A percentile compares a stretch with the other conserved stretches of the same genome.
Evolutionary conservation across 1,140 invertebrate species (phyloP).

Genomic region (Diachasma alloeum): DNA sequence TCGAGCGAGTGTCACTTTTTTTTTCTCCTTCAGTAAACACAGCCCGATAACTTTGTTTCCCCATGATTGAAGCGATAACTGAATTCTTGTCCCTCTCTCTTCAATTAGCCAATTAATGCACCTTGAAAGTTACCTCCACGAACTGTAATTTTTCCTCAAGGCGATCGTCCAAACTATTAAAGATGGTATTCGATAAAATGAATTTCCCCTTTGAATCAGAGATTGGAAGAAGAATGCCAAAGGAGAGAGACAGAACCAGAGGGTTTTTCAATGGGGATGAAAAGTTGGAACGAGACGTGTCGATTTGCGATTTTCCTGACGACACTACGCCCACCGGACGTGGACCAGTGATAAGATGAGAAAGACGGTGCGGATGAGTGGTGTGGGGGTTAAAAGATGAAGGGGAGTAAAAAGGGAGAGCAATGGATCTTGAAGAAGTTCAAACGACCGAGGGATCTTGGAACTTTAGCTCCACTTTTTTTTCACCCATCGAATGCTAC

Average conservation of each 20-base stretch:
- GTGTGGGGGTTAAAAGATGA: too few species aligned
- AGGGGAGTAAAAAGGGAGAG: not conserved
- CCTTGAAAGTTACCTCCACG: not conserved
- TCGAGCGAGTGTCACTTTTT: not conserved
- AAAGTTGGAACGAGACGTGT: constrained; percentile 16
- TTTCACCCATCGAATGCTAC: not conserved
- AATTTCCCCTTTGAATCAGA: not conserved
- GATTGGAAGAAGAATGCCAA: not conserved
- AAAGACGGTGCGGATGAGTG: not conserved
- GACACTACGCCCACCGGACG: not conserved
- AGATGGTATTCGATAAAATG: not conserved
- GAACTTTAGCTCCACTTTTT: not conserved
- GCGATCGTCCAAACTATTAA: not conserved
- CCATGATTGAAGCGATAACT: not conserved
- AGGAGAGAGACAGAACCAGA: not conserved
- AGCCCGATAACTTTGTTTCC: not conserved
- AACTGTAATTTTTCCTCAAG: not conserved
- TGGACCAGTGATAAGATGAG: not conserved
- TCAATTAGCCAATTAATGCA: not conserved
- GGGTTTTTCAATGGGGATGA: not conserved
- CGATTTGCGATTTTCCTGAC: constrained; percentile 18
- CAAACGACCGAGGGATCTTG: not conserved
- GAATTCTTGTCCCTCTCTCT: not conserved
- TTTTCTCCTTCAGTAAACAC: not conserved
- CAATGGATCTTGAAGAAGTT: constrained; percentile 19